Base-by-base conservation (phyloP, 2,888 invertebrate species). In the Drosophila stalkeri region DNA sequence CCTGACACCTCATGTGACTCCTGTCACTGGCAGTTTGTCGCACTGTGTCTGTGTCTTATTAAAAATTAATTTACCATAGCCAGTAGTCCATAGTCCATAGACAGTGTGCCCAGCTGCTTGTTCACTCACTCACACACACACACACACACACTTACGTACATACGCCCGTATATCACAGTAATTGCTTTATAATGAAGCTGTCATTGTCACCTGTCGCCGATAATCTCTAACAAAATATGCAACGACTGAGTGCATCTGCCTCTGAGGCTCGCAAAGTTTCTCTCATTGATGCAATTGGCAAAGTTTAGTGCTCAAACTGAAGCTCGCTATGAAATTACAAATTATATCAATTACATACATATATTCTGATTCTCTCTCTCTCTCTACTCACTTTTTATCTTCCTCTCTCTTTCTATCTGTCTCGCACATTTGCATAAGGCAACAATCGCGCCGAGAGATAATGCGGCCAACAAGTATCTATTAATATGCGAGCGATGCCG, bases 121-220 rank as follows among this genome's bases (percentile, higher is more conserved):
- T 49, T 52, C 72, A 72, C 20, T 33, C 59, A 49, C 39, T 33
- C 35, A 54, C 47, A 49, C 55, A 39, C 47, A 49, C 46, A 31
- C 43, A 14, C 61, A 37, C 18, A 33, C 37, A 61, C 61, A 63
- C 62, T 51, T 68, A 77, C 62, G 43, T 41, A 23, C 11, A n/a
- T 44, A 23, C 41, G 6, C 46, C 35, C 31, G 23, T 54, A 60
- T 70, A 61, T 63, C 75, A 66, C 75, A 83, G 84, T 88, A 88
- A 88, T 88, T 88, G 90, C 89, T 82, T 80, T 89, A 89, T 91
- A 91, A 91, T 91, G 85, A 90, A 91, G 91, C 87, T 91, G 91
- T 91, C 91, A 90, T 86, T 91, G 91, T 91, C 91, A 91, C 91
- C 91, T 91, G 91, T 87, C 91, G 81, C 55, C 74, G 82, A 74